A percentile compares a stretch with the other conserved stretches of the same genome.
These are phyloP conservation scores for Epicampocera succincta DNA, from an alignment of 2,888 invertebrate genomes.

Conservation along the genomic window DNA sequence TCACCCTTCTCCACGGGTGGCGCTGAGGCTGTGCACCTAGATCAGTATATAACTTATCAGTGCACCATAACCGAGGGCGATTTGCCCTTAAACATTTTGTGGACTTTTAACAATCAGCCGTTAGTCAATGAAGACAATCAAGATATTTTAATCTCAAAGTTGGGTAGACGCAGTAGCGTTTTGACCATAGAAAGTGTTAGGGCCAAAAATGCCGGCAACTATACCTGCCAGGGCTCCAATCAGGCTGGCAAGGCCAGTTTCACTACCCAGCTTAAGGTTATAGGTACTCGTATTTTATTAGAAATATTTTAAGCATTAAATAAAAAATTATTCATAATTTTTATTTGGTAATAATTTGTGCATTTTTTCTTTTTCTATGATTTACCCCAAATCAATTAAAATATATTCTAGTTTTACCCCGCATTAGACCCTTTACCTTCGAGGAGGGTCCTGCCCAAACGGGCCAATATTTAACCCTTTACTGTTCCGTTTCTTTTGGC, in stretches of 20 bases:
- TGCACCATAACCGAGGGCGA: slow-evolving; percentile 86
- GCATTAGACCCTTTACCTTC: slow-evolving; percentile 91
- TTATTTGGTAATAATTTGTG: slow-evolving; percentile 54
- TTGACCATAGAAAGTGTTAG: slow-evolving; percentile 87
- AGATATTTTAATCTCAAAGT: slow-evolving; percentile 83
- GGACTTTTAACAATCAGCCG: slow-evolving; percentile 83
- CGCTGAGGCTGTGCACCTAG: slow-evolving; percentile 84
- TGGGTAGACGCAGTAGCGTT: slow-evolving; percentile 86
- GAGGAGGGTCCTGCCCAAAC: slow-evolving; percentile 89
- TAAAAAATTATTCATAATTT: neutral
- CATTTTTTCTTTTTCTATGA: slow-evolving; percentile 18
- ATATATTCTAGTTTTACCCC: slow-evolving; percentile 88
- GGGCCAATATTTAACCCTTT: slow-evolving; percentile 86
- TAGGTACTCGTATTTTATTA: slow-evolving; percentile 84
- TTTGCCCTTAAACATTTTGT: slow-evolving; percentile 85
- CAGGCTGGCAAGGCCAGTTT: slow-evolving; percentile 87
- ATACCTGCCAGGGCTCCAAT: slow-evolving; percentile 89
- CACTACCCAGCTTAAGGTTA: slow-evolving; percentile 87
- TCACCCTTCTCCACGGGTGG: slow-evolving; percentile 84
- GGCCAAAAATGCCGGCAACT: slow-evolving; percentile 87
- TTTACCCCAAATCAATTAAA: no score
- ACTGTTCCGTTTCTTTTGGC: slow-evolving; percentile 88
- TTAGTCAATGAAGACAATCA: slow-evolving; percentile 78
- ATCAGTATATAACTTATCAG: slow-evolving; percentile 84
- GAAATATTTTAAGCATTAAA: slow-evolving; percentile 1